These are phyloP conservation scores for Hypanus sabinus DNA, from an alignment of 2,113 vertebrate species.

Conservation along the genomic window DNA sequence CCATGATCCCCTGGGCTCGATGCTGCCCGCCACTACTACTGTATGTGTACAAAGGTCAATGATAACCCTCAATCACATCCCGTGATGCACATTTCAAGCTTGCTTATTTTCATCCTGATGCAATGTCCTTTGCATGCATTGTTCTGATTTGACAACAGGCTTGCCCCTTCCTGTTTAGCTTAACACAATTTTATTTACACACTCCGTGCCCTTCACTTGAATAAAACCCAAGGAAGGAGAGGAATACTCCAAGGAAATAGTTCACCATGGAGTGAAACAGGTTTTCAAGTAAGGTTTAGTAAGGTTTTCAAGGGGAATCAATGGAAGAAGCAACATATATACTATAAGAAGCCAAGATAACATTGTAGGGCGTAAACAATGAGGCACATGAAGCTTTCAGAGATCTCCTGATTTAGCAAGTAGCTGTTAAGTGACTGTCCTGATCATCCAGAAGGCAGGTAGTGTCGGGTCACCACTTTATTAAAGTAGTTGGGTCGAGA, in stretches of 20 bases:
- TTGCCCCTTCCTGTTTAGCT: not conserved
- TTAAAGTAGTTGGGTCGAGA: not conserved
- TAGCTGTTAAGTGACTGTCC: not conserved
- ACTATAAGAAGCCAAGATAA: not conserved
- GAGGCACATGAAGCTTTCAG: not conserved
- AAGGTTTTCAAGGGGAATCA: not conserved
- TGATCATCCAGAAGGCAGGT: not conserved
- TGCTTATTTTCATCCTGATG: not conserved
- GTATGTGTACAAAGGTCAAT: not conserved
- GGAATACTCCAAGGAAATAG: not conserved
- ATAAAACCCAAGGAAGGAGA: not conserved
- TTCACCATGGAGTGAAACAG: not conserved
- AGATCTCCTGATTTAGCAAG: not conserved
- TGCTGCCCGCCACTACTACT: no score
- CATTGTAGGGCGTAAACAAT: not conserved
- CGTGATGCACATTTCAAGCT: not conserved
- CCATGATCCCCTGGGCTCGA: no score
- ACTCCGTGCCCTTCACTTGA: not conserved
- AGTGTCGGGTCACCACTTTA: not conserved
- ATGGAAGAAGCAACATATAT: not conserved
- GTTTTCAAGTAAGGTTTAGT: no score
- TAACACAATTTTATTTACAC: not conserved
- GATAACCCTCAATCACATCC: not conserved
- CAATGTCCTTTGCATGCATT: not conserved
- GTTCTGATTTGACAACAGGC: not conserved